These are phyloP conservation scores for Solea solea DNA, from an alignment of 2,113 vertebrate genomes.

Conservation along the genomic window DNA sequence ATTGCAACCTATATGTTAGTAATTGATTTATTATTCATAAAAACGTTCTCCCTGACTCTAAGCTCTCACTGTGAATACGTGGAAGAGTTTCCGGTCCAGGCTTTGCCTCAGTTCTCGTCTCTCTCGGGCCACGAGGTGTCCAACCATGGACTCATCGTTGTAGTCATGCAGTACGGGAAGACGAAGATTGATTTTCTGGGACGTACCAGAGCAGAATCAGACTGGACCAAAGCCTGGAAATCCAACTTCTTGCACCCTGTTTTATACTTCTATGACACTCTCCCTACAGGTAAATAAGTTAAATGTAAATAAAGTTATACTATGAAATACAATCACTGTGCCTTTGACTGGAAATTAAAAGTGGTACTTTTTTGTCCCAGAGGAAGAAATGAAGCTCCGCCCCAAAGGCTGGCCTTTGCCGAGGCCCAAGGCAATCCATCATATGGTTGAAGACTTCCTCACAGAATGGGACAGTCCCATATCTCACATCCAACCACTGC, in stretches of 20 bases:
- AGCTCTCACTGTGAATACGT: slow-evolving; percentile 87
- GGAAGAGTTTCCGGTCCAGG: slow-evolving; percentile 91
- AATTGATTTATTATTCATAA: no score
- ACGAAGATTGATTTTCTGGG: slow-evolving; percentile 85
- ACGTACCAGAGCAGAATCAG: slow-evolving; percentile 86
- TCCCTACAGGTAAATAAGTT: slow-evolving; percentile 87
- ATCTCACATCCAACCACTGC: slow-evolving; percentile 91
- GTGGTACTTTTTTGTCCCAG: slow-evolving; percentile 69
- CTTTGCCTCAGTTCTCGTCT: slow-evolving; percentile 85
- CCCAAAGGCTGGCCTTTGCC: slow-evolving; percentile 89
- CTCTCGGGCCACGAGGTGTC: slow-evolving; percentile 84
- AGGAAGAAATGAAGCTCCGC: slow-evolving; percentile 87
- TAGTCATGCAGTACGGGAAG: slow-evolving; percentile 93
- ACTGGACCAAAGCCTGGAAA: slow-evolving; percentile 90
- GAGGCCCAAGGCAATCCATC: slow-evolving; percentile 88
- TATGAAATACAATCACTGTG: background rate
- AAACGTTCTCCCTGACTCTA: background rate
- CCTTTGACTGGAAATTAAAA: background rate
- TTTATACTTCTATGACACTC: slow-evolving; percentile 89
- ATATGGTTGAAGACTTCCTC: slow-evolving; percentile 95
- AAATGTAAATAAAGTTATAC: background rate
- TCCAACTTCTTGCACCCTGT: slow-evolving; percentile 98
- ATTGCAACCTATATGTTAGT: background rate
- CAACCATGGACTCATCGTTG: slow-evolving; percentile 84
- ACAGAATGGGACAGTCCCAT: slow-evolving; percentile 92